Evolutionary conservation across 2,113 vertebrate species (phyloP).

Genomic region (Sinocyclocheilus maitianheensis): DNA sequence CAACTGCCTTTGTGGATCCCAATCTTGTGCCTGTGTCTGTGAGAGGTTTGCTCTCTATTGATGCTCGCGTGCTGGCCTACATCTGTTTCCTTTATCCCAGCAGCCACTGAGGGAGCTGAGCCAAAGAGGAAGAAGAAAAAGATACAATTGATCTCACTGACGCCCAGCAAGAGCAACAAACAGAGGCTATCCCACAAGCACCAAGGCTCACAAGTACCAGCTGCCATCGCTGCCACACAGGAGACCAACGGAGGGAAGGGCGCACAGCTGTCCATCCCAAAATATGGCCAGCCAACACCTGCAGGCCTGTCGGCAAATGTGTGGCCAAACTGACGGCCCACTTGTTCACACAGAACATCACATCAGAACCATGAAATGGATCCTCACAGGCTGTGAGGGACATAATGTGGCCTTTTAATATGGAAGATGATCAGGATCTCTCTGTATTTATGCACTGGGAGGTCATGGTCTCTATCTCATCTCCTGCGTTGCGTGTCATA

Average conservation of each 20-base stretch:
- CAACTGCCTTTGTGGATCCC: conserved; percentile 18
- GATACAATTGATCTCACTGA: conserved; percentile 18
- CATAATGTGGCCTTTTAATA: not conserved
- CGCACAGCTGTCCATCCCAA: conserved; percentile 45
- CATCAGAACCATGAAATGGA: not conserved
- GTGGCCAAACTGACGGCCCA: not conserved
- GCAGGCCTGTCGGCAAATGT: conserved; percentile 31
- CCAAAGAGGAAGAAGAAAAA: conserved; percentile 25
- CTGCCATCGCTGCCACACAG: conserved; percentile 36
- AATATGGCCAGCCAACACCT: conserved; percentile 40
- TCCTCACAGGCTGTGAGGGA: not conserved
- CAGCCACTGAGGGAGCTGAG: conserved; percentile 12
- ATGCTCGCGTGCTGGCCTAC: conserved; percentile 12
- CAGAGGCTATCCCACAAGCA: conserved; percentile 8
- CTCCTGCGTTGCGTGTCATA: conserved; percentile 53
- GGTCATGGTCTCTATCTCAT: not conserved
- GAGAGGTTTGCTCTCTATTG: not conserved
- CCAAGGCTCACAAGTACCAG: conserved; percentile 34
- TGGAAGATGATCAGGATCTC: not conserved
- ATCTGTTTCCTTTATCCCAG: conserved; percentile 22
- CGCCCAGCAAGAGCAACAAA: not conserved
- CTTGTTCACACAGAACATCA: not conserved
- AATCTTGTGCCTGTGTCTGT: conserved; percentile 10
- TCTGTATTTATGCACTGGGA: not conserved
- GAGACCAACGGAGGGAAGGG: not conserved